A percentile compares a stretch with the other conserved stretches of the same genome.
phyloP scores from a whole-genome alignment of 30 jellyfish, hydroid and myxozoan species.

The Catostylus mosaicus region DNA sequence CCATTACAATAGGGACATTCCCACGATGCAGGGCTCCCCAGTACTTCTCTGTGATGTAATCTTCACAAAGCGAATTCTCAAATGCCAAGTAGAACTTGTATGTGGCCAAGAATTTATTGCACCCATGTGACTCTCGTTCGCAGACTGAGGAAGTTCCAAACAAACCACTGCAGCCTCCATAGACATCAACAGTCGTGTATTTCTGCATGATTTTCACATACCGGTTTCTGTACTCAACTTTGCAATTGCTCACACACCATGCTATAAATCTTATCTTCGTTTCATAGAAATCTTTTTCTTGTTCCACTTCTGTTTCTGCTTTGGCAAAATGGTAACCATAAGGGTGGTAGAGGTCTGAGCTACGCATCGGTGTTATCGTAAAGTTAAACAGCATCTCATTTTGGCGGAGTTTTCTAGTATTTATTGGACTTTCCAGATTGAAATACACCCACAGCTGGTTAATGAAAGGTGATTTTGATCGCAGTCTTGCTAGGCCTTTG shows the following conservation, averaged over 20 bases:
- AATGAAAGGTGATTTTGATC: conserved; percentile 14
- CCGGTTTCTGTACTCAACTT: conserved; percentile 30
- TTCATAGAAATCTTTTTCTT: background rate
- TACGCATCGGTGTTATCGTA: conserved; percentile 73
- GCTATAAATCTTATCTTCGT: conserved; percentile 34
- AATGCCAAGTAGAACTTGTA: conserved; percentile 76
- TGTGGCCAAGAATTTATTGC: conserved; percentile 29
- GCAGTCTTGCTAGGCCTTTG: background rate
- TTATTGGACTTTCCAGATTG: conserved; percentile 58
- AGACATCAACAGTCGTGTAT: conserved; percentile 53
- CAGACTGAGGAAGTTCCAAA: conserved; percentile 45
- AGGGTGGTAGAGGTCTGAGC: conserved; percentile 70
- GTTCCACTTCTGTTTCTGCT: conserved; percentile 17
- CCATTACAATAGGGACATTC: conserved; percentile 75
- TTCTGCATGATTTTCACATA: conserved; percentile 30
- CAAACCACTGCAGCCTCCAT: conserved; percentile 61
- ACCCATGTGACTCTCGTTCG: conserved; percentile 33
- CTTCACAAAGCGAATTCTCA: conserved; percentile 73
- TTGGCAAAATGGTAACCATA: conserved; percentile 57
- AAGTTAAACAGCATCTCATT: conserved; percentile 65
- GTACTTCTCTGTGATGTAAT: conserved; percentile 80
- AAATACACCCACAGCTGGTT: conserved; percentile 76
- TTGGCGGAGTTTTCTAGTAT: conserved; percentile 37
- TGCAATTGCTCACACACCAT: conserved; percentile 80
- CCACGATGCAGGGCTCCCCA: conserved; percentile 80